Conservation (phyloP, 2,797 vertebrate species). For the Melanotaenia trifasciata region DNA sequence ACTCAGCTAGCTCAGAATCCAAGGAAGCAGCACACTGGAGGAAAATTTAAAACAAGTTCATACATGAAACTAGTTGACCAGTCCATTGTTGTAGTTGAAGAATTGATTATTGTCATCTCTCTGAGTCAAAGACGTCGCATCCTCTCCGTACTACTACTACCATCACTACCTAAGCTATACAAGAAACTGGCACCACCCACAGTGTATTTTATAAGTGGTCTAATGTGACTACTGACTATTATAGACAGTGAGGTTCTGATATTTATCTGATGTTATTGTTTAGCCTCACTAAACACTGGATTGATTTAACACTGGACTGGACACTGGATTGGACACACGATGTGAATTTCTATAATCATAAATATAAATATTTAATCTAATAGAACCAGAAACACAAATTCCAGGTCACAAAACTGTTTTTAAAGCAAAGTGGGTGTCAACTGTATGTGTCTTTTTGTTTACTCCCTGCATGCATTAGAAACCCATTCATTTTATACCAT, state of each 20-base stretch:
- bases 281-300: neutral
- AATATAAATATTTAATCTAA: slow-evolving; percentile 5
- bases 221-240: neutral
- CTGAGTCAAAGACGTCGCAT: neutral
- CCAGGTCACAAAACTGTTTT: slow-evolving; percentile 8
- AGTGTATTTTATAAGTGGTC: no score
- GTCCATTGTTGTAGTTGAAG: neutral
- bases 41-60: neutral
- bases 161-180: neutral
- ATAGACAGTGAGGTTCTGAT: neutral
- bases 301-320: no score
- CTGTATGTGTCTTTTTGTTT: neutral
- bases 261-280: neutral
- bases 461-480: neutral
- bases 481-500: neutral
- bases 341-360: neutral
- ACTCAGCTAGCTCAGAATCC: neutral
- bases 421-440: slow-evolving; percentile 10
- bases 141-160: neutral
- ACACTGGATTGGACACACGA: no score
- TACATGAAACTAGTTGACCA: no score
- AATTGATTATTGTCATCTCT: no score
- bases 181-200: neutral
- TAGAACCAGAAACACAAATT: slow-evolving; percentile 27
- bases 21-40: neutral